phyloP scores from a whole-genome alignment of 1,140 invertebrate genomes.

The Asbolus verrucosus region DNA sequence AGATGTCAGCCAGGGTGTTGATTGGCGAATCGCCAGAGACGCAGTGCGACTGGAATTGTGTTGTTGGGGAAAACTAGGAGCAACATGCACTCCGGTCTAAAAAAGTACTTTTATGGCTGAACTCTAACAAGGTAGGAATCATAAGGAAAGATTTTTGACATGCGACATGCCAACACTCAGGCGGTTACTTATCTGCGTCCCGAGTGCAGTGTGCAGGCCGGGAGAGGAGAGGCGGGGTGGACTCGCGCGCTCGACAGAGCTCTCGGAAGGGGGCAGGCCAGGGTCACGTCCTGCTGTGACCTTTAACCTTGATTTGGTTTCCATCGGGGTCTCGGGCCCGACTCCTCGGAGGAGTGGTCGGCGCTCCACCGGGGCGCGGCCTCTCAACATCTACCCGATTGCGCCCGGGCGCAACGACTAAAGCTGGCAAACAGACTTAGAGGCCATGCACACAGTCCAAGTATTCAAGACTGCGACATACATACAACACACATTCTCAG shows the following conservation, averaged over 20 bases:
- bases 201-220: slow-evolving; percentile 55
- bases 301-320: slow-evolving; percentile 81
- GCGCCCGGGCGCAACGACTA: slow-evolving; percentile 57
- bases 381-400: slow-evolving; percentile 48
- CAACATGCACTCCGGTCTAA: slow-evolving; percentile 1
- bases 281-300: slow-evolving; percentile 75
- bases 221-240: slow-evolving; percentile 51
- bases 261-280: slow-evolving; percentile 63
- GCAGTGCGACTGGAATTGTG: slow-evolving; percentile 40
- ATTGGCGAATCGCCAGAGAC: slow-evolving; percentile 47
- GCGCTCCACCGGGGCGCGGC: slow-evolving; percentile 50
- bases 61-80: background rate
- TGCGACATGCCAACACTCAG: slow-evolving; percentile 61
- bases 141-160: slow-evolving; percentile 37
- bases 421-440: slow-evolving; percentile 62
- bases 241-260: slow-evolving; percentile 61
- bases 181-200: slow-evolving; percentile 60
- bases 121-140: background rate
- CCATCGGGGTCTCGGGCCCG: slow-evolving; percentile 71
- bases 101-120: slow-evolving; percentile 1
- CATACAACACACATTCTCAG: slow-evolving; percentile 63
- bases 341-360: slow-evolving; percentile 56
- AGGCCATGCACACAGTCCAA: slow-evolving; percentile 68
- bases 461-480: slow-evolving; percentile 68
- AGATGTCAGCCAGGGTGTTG: slow-evolving; percentile 13